Percentiles rank a stretch among this genome's conserved stretches.
Evolutionary conservation across 2,888 invertebrate species (phyloP).

Genomic region (Orthosia gracilis): DNA sequence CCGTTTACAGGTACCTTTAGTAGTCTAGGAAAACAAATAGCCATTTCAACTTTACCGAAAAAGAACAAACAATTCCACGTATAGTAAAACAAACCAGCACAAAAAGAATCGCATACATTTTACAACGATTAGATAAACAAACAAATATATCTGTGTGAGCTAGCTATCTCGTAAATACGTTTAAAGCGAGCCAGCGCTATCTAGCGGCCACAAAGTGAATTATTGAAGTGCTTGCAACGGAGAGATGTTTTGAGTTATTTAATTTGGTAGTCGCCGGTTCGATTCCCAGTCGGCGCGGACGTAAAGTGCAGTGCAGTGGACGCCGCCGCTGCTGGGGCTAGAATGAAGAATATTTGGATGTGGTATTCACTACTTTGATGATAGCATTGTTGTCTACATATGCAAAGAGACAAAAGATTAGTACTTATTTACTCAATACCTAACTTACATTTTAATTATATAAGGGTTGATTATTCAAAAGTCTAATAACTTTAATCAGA

Average conservation of each 20-base stretch:
- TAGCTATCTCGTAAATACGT: conserved; percentile 56
- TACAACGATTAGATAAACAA: conserved; percentile 33
- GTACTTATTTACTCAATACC: too few relatives aligned
- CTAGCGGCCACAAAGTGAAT: conserved; percentile 69
- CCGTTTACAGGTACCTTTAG: too few relatives aligned
- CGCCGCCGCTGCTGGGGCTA: conserved; percentile 13
- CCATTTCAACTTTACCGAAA: not conserved
- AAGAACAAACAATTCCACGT: not conserved
- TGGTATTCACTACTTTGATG: conserved; percentile 9
- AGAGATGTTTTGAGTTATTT: conserved; percentile 75
- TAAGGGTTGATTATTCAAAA: too few relatives aligned
- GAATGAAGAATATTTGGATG: conserved; percentile 15
- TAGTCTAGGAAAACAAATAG: not conserved
- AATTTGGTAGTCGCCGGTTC: conserved; percentile 73
- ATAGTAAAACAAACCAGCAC: conserved; percentile 2
- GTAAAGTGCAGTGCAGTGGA: conserved; percentile 69
- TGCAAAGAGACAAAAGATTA: too few relatives aligned
- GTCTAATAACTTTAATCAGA: too few relatives aligned
- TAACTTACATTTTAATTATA: too few relatives aligned
- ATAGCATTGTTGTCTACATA: not conserved
- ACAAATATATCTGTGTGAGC: conserved; percentile 31
- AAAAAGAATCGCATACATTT: conserved; percentile 19
- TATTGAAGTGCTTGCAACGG: conserved; percentile 68
- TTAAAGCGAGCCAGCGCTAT: conserved; percentile 61
- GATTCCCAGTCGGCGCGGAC: conserved; percentile 65